Evolutionary conservation across 2,888 invertebrate genomes (phyloP).

Genomic region (Creontiades dilutus): DNA sequence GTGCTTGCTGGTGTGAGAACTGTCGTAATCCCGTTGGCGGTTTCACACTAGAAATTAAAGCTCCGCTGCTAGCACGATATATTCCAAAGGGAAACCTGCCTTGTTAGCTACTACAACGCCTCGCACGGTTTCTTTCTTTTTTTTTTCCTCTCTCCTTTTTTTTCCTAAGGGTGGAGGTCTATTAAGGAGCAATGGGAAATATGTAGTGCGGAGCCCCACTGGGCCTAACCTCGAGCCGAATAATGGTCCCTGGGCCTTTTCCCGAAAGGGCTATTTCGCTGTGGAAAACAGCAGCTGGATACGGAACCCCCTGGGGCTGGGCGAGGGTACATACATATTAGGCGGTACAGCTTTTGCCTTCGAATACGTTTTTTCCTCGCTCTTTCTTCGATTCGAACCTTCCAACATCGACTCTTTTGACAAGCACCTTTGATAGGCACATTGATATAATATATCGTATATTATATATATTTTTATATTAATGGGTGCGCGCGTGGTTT

Average conservation of each 20-base stretch:
- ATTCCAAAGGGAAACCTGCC: not conserved
- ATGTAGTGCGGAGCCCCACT: slow-evolving; percentile 49
- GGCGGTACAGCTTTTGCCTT: slow-evolving; percentile 36
- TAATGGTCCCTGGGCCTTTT: slow-evolving; percentile 41
- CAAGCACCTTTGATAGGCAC: not conserved
- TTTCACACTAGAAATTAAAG: slow-evolving; percentile 26
- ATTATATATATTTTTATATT: too few species aligned
- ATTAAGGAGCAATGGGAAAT: slow-evolving; percentile 66
- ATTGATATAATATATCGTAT: not conserved
- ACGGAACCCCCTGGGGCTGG: slow-evolving; percentile 9
- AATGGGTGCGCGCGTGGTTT: too few species aligned
- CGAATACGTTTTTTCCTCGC: slow-evolving; percentile 33
- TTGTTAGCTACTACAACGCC: slow-evolving; percentile 40
- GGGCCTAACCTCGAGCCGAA: slow-evolving; percentile 46
- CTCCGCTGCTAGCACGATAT: slow-evolving; percentile 5
- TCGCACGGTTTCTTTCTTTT: not conserved
- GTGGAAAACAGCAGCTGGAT: slow-evolving; percentile 35
- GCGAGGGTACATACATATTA: slow-evolving; percentile 52
- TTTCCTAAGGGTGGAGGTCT: slow-evolving; percentile 45
- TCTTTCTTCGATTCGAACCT: not conserved
- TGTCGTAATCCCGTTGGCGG: slow-evolving; percentile 12
- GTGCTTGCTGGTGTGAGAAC: not conserved
- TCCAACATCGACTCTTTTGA: slow-evolving; percentile 17
- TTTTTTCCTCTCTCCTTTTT: not conserved
- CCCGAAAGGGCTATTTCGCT: slow-evolving; percentile 61